Conservation (phyloP, 2,113 vertebrate species). For the Sylvia atricapilla region DNA sequence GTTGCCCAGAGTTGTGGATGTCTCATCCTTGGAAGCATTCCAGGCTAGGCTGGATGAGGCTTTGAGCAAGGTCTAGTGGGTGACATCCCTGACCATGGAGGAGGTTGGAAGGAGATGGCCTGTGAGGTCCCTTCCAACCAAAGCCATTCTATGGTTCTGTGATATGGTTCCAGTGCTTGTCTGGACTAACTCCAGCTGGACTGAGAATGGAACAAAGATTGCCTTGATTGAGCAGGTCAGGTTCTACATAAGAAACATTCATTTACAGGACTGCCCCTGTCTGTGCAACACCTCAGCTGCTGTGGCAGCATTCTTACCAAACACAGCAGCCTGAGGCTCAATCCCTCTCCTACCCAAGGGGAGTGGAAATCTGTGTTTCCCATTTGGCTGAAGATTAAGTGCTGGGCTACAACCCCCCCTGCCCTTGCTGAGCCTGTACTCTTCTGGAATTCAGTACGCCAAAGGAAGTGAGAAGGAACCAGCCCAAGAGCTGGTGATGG, state of each 20-base stretch:
- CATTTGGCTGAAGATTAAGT: fast-evolving
- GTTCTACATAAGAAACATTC: not conserved
- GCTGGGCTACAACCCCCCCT: not conserved
- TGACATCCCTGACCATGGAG: not conserved
- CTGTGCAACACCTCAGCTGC: not conserved
- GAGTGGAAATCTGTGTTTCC: not conserved
- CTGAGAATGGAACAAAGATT: not conserved
- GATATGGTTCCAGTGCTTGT: not conserved
- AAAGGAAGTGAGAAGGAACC: not conserved
- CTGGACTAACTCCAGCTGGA: not conserved
- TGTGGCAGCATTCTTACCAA: not conserved
- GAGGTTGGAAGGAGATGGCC: not conserved
- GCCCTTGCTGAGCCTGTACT: not conserved
- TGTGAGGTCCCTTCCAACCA: not conserved
- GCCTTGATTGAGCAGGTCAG: not conserved
- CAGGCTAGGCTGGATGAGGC: not conserved
- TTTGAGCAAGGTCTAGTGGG: not conserved
- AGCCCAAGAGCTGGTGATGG: not conserved
- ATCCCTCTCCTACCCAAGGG: not conserved
- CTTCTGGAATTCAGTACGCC: not conserved
- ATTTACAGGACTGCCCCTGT: not conserved
- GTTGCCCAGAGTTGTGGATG: not conserved
- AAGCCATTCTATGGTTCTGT: not conserved
- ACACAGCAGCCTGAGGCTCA: not conserved
- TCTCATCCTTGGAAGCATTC: not conserved